A percentile compares a stretch with the other conserved stretches of the same genome.
Conservation (phyloP, 2,797 vertebrate genomes). For the Phataginus tricuspis region DNA sequence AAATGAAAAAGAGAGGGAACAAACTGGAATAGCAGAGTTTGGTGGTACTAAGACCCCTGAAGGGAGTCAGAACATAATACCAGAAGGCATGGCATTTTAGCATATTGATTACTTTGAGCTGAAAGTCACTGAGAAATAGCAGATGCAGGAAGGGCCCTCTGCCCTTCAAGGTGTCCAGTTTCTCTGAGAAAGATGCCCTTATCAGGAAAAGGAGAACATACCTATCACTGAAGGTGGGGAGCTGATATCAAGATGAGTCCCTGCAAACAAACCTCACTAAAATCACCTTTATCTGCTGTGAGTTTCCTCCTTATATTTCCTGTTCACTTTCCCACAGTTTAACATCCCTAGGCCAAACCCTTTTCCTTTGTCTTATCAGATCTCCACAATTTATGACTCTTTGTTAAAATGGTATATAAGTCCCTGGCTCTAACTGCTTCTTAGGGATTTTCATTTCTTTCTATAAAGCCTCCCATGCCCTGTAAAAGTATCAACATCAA, state of each 20-base stretch:
- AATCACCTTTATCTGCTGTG: background rate
- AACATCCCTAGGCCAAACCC: background rate
- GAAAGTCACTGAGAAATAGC: background rate
- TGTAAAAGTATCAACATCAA: background rate
- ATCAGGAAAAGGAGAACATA: background rate
- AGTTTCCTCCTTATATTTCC: background rate
- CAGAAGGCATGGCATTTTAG: background rate
- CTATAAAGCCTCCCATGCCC: background rate
- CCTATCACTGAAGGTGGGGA: no score
- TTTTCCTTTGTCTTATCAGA: background rate
- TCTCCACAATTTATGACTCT: background rate
- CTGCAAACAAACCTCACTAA: background rate
- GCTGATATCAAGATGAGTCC: background rate
- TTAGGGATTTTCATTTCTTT: background rate
- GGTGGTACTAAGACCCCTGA: background rate
- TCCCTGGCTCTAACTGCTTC: background rate
- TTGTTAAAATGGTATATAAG: background rate
- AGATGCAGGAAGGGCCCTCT: background rate
- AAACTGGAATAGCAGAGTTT: background rate
- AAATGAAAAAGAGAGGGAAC: background rate
- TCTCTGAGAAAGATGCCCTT: background rate
- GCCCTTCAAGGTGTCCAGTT: background rate
- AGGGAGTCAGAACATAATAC: background rate
- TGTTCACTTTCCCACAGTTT: background rate
- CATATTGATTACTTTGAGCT: background rate